These are phyloP conservation scores for Pseudomyrmex gracilis DNA, from an alignment of 1,140 invertebrate species.

Conservation along the genomic window DNA sequence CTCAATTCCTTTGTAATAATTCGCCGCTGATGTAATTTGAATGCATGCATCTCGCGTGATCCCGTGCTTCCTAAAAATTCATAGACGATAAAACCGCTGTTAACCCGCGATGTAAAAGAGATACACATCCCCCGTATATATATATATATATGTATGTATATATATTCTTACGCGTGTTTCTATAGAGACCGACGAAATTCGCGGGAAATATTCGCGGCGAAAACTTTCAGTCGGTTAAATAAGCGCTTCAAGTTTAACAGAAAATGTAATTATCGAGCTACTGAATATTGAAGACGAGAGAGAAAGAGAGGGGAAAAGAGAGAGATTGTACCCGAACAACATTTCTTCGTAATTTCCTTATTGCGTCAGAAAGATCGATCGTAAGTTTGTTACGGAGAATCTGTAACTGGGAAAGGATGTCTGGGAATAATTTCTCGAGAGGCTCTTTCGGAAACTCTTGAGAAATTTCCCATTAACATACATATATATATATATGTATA, in stretches of 20 bases:
- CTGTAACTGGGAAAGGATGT: too few species aligned
- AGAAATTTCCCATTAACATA: too few species aligned
- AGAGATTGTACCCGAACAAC: too few species aligned
- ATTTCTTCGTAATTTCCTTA: too few species aligned
- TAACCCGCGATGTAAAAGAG: background rate
- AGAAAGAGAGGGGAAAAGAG: too few species aligned
- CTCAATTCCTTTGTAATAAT: background rate
- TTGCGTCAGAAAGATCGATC: too few species aligned
- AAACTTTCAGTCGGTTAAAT: slow-evolving; percentile 12
- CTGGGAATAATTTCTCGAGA: too few species aligned
- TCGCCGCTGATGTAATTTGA: background rate
- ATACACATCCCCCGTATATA: background rate
- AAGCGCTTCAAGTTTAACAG: background rate
- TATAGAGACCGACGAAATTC: background rate
- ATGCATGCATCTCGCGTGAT: background rate
- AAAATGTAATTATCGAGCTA: background rate
- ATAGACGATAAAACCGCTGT: slow-evolving; percentile 4
- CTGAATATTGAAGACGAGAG: background rate
- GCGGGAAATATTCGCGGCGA: background rate
- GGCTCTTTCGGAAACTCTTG: too few species aligned
- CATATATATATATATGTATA: too few species aligned
- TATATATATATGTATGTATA: too few species aligned
- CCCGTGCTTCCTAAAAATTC: slow-evolving; percentile 6
- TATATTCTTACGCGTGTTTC: background rate
- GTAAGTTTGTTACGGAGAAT: too few species aligned